Evolutionary conservation across 2,888 invertebrate genomes (phyloP), one percentile per base, ranked within the genome.

Genomic region (Tetropium fuscum): DNA sequence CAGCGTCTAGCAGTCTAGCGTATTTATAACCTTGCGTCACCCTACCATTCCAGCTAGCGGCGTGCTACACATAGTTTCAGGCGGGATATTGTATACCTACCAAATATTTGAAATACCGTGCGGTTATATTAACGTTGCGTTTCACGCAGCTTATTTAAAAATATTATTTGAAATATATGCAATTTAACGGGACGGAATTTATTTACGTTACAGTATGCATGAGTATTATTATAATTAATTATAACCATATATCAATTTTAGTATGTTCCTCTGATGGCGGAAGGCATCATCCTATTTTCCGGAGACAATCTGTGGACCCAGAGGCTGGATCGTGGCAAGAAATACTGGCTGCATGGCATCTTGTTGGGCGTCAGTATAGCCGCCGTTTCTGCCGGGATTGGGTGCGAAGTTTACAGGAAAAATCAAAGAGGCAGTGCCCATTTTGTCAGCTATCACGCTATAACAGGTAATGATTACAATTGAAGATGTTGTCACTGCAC

Each of bases 231-330:
- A n/a, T n/a, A n/a, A n/a, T n/a, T n/a, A n/a, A n/a, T n/a, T n/a
- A n/a, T n/a, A n/a, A n/a, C n/a, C n/a, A n/a, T n/a, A n/a, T 49
- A 43, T 25, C 57, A 48, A 57, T 66, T 70, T 38, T 44, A 76
- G 77, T 72, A 74, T 25, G 58, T 76, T 8, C 76, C 76, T 3
- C 56, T 78, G 11, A 74, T 77, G 72, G 72, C 75, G 8, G 72
- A 72, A 60, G 74, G 73, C 7, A 69, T 77, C 6, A 69, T 76
- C 2, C 41, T 74, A 5, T 74, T 77, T 51, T 64, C 74, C 2
- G 66, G 69, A 49, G 70, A 72, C 41, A 75, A 77, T 48, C 59
- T 73, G 13, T 73, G 72, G 68, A 67, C 66, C 3, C 57, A 70
- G 25, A 62, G 69, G 32, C 55, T 74, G 3, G 63, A 68, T 5